These are phyloP conservation scores for Eulemur mongoz DNA, from an alignment of 2,797 vertebrate species.

Conservation along the genomic window DNA sequence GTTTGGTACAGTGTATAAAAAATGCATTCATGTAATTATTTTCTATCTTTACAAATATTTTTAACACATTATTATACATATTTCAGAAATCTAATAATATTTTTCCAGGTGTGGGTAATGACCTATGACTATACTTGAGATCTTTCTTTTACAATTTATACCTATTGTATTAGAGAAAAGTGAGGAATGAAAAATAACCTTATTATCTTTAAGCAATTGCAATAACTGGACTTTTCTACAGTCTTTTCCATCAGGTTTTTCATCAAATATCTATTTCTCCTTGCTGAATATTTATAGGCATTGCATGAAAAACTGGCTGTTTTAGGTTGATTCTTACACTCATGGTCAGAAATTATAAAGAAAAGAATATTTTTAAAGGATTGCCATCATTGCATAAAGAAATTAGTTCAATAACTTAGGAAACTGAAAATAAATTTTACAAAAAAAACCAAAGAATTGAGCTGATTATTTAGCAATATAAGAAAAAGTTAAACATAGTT, in stretches of 20 bases:
- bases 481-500: neutral
- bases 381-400: neutral
- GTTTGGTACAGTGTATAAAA: neutral
- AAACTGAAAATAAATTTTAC: neutral
- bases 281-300: neutral
- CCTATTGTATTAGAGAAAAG: conserved; percentile 9
- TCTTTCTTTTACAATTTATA: conserved; percentile 28
- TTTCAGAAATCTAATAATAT: conserved; percentile 22
- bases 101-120: neutral
- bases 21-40: neutral
- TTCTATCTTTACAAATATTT: conserved; percentile 10
- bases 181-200: conserved; percentile 19
- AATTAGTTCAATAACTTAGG: neutral
- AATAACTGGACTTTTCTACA: neutral
- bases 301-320: neutral
- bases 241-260: neutral
- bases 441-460: neutral
- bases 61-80: neutral
- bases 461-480: neutral
- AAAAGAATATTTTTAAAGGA: neutral
- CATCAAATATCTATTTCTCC: conserved; percentile 34
- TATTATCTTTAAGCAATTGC: conserved; percentile 51
- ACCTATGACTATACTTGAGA: neutral
- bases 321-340: rapidly evolving
- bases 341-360: neutral